Conservation (phyloP, 2,113 vertebrate genomes). For the Danionella cerebrum region DNA sequence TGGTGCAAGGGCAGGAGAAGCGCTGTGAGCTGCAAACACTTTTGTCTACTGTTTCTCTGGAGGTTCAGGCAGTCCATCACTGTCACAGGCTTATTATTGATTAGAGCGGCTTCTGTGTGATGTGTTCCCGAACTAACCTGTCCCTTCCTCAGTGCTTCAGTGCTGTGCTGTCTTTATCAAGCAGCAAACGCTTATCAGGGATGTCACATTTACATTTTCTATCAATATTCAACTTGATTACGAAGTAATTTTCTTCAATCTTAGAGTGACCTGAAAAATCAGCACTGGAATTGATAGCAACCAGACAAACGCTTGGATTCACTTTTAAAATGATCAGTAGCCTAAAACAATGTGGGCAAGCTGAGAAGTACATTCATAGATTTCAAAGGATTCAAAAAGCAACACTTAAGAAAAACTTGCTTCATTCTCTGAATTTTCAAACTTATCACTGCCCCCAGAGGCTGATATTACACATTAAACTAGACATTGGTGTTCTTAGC, state of each 20-base stretch:
- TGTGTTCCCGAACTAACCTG: conserved; percentile 52
- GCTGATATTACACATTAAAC: too few relatives aligned
- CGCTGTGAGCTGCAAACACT: conserved; percentile 43
- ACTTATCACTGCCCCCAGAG: too few relatives aligned
- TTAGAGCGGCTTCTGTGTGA: conserved; percentile 53
- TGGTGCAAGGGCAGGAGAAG: conserved; percentile 46
- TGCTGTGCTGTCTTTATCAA: neutral
- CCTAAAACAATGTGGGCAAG: too few relatives aligned
- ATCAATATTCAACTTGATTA: neutral
- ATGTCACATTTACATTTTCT: neutral
- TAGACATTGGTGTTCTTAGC: too few relatives aligned
- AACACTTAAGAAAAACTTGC: too few relatives aligned
- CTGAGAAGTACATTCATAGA: too few relatives aligned
- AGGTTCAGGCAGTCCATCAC: conserved; percentile 62
- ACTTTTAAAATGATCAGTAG: too few relatives aligned
- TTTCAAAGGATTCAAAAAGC: too few relatives aligned
- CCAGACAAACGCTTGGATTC: too few relatives aligned
- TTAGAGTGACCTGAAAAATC: neutral
- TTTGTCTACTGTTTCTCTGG: conserved; percentile 59
- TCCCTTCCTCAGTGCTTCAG: conserved; percentile 28
- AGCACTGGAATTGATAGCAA: too few relatives aligned
- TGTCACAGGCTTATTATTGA: conserved; percentile 66
- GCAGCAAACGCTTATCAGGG: neutral
- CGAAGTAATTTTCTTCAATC: neutral
- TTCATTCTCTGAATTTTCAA: too few relatives aligned